Evolutionary conservation across 2,113 vertebrate species (phyloP), one percentile per base, ranked within the genome.

Genomic region (Otis tarda): DNA sequence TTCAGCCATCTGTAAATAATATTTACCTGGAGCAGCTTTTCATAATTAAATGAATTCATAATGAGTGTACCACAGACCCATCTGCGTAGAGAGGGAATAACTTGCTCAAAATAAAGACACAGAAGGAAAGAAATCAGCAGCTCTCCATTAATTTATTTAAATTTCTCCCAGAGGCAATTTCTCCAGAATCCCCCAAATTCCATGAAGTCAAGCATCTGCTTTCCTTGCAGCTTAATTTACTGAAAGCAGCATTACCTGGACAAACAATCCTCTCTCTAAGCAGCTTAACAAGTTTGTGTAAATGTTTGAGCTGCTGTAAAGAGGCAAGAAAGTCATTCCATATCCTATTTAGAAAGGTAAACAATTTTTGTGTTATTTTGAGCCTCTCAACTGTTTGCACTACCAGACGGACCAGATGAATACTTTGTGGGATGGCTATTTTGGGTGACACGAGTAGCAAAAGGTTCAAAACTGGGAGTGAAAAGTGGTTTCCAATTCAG

Each of bases 11-110:
- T 97, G 94, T 95, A 98, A 98, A 96, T 89, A 96, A 87, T 39
- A 56, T 94, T 97, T 97, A 98, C 94, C 96, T 98, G 94, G 80
- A 97, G 92, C 86, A 97, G 87, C 85, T 97, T 95, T 95, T 90
- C 76, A 73, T 97, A 96, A 96, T 97, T 96, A 94, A 96, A 92
- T 84, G 2, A 75, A 39, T 93, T 83, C 31, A 47, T 93, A 76
- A 14, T 55, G n/a, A 88, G 61, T 55, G 41, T 56, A 61, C 59
- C 85, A 77, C 70, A 89, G 47, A 90, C 67, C 67, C 89, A 97
- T 97, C 91, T 98, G 94, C 24, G 1, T 81, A 89, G 55, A 89
- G 21, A 90, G 41, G 63, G 35, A 96, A 86, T 75, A 95, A 60
- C 27, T 95, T 85, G 67, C 74, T 86, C 33, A 78, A 94, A 97